Evolutionary conservation across 2,888 invertebrate species (phyloP), one percentile per base, ranked within the genome.

Genomic region (Euzophera pinguis): DNA sequence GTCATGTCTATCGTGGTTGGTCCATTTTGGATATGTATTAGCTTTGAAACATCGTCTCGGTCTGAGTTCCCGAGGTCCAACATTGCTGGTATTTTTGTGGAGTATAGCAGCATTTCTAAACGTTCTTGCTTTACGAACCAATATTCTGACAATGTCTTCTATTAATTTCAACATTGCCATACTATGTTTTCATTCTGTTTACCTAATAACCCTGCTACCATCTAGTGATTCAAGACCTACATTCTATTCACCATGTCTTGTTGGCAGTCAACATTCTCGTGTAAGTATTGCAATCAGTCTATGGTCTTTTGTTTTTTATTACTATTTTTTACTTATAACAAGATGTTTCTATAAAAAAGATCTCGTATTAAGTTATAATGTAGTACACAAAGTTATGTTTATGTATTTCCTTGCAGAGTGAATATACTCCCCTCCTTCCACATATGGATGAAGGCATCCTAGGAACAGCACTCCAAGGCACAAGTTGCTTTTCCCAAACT

Each of bases 391-490:
- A n/a, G n/a, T n/a, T n/a, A n/a, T n/a, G n/a, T n/a, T n/a, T n/a
- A n/a, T n/a, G n/a, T n/a, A n/a, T n/a, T n/a, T n/a, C n/a, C n/a
- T 22, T 73, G 55, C 73, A 93, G 92, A 91, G 80, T 74, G 94
- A 94, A 73, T 92, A 92, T 53, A 92, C 93, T 57, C 90, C 93
- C 6, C 70, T 94, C 14, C 74, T 94, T 1, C 89, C 96, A 63
- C 91, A 93, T 59, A 91, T 93, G 61, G 94, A 96, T 74, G 94
- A 95, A 63, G 91, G 90, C 55, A 92, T 95, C 63, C 82, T 97
- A 60, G 97, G 97, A 0, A 93, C 94, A 51, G 97, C 97, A 1
- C 95, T 97, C 93, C 96, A 97, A 80, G 93, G 94, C 58, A 89
- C 91, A 10, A 92, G 92, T 51, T 92, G 91, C 71, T 69, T 94